Conservation (phyloP, 2,113 vertebrate species). For the Phalacrocorax carbo region DNA sequence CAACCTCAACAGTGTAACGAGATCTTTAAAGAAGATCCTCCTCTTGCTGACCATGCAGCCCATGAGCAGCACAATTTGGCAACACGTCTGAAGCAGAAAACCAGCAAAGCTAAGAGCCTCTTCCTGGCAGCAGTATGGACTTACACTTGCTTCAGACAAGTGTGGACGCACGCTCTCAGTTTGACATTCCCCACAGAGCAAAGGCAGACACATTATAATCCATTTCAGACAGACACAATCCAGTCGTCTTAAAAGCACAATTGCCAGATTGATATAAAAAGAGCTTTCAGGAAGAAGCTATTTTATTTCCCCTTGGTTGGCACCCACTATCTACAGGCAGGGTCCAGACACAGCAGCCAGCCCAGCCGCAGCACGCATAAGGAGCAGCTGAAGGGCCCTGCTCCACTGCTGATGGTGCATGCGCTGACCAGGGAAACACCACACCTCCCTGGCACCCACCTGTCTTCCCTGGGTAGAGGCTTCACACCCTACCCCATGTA, state of each 20-base stretch:
- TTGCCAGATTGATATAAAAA: neutral
- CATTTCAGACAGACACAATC: neutral
- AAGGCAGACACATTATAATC: neutral
- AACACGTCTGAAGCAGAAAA: neutral
- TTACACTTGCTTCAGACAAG: neutral
- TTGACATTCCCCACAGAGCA: neutral
- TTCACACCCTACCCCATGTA: neutral
- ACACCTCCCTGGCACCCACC: neutral
- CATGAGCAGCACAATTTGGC: neutral
- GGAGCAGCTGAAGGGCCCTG: neutral
- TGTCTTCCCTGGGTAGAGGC: rapidly evolving
- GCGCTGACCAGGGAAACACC: rapidly evolving
- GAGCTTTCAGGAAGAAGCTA: neutral
- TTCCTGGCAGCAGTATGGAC: neutral
- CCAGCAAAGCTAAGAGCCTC: neutral
- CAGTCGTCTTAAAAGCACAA: neutral
- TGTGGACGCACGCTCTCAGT: neutral
- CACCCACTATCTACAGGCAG: neutral
- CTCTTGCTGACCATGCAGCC: neutral
- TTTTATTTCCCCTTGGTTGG: neutral
- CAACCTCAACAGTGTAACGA: neutral
- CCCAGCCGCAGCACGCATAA: rapidly evolving
- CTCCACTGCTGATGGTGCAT: rapidly evolving
- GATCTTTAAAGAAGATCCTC: neutral
- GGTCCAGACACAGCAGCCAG: neutral